Evolutionary conservation across 2,113 vertebrate genomes (phyloP), one percentile per base, ranked within the genome.

Genomic region (Micromys minutus): DNA sequence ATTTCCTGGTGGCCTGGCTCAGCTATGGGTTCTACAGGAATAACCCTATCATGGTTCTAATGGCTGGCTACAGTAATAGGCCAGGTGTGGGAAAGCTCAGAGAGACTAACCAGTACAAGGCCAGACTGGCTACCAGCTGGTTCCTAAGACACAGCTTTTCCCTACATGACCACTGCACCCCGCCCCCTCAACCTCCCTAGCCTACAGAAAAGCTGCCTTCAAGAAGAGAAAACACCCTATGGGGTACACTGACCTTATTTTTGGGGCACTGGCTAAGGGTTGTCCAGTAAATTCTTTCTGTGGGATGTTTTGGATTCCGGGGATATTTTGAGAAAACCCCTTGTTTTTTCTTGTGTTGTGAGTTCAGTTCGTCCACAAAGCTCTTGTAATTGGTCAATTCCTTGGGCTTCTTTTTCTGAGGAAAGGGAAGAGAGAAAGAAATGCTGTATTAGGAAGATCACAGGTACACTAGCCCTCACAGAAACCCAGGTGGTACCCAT

Each of bases 261-360:
- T 84, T 96, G 0, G 97, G 98, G 55, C 97, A 98, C 93, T 98
- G 98, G 94, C 98, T 97, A 74, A 98, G 93, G 0, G 97, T 98
- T 47, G 95, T 75, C 97, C 98, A 98, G 96, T 96, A 98, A 91
- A 98, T 98, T 90, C 98, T 98, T 85, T 98, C 98, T 0, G 87
- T 72, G 39, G 98, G 98, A 17, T 77, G 88, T 39, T 83, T 22
- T 0, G 96, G 98, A 91, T 97, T 97, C 75, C 98, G 98, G 0
- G 94, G 29, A 26, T 97, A 47, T 8, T 86, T 98, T 2, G 98
- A 97, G 94, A 99, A 98, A 57, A 97, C 26, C 0, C 99, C 99
- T 17, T 95, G 98, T 31, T 97, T 99, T 95, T 96, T 98, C 65
- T 97, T 98, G 45, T 97, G 86, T 6, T 6, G 84, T 0, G 92